Base-by-base conservation (phyloP, 2,888 invertebrate species). In the Lepidonotus clava region DNA sequence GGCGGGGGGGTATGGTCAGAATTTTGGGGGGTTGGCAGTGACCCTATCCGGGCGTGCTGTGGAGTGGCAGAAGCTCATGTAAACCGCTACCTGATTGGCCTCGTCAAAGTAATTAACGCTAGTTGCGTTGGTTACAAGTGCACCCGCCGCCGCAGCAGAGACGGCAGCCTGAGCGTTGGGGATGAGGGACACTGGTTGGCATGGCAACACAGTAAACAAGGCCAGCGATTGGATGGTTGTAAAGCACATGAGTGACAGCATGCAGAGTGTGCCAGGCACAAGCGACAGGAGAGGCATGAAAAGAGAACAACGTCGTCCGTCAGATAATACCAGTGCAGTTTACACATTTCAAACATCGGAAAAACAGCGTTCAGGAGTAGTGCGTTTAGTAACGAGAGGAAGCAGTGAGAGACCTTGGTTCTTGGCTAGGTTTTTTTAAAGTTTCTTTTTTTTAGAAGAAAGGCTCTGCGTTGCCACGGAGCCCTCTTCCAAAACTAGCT, bases 21-120 rank as follows among this genome's bases (percentile, higher is more conserved):
- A 66, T 28, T 6, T 14, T 6, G 66, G 24, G 66, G 66, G 66
- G 66, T 1, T 1, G 77, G 21, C 40, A 40, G 80, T 14, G 28
- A 8, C 80, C 41, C 11, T 56, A 18, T 21, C n/a, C 46, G 38
- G 83, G 53, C 36, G 36, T 53, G 61, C 11, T 4, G 21, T 21
- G 41, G 14, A 41, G 28, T 18, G 80, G 14, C 80, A 46, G 80
- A 80, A 28, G 80, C 80, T 41, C 34, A 28, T 80, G 32, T 80
- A 46, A 80, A 80, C 80, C 80, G 41, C 76, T 83, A 98, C 98
- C 98, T 98, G 97, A 96, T 97, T 97, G 96, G 97, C 97, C 95
- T 97, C 97, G 96, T 98, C 98, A 96, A 97, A 97, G 96, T 98
- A 98, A 96, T 97, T 96, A 96, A 98, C 97, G 96, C 96, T 97